phyloP scores from a whole-genome alignment of 2,888 invertebrate species.

The Caenorhabditis auriculariae region DNA sequence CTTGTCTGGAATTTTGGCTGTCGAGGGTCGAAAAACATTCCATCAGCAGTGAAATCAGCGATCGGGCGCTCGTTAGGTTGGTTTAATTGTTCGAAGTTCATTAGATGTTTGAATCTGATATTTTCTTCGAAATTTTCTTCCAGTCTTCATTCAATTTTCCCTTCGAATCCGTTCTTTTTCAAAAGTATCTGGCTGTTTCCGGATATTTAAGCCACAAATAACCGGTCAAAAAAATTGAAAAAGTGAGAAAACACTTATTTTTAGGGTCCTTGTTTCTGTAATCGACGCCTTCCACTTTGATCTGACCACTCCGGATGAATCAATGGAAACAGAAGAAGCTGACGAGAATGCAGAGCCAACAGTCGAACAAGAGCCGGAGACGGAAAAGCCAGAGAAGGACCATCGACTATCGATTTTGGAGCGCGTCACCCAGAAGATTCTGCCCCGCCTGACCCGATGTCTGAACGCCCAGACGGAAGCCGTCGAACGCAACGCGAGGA shows the following conservation, averaged over 20 bases:
- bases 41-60: conserved; percentile 75
- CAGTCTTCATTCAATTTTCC: conserved; percentile 3
- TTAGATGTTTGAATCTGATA: not conserved
- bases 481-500: conserved; percentile 26
- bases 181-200: not conserved
- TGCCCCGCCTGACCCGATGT: conserved; percentile 29
- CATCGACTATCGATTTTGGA: conserved; percentile 23
- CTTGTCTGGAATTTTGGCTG: conserved; percentile 79
- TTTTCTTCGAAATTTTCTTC: not conserved
- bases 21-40: conserved; percentile 73
- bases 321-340: conserved; percentile 3
- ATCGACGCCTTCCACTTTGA: conserved; percentile 91
- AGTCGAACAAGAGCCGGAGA: conserved; percentile 12
- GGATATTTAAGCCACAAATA: not conserved
- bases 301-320: conserved; percentile 37
- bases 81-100: not conserved
- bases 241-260: not conserved
- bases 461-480: conserved; percentile 22
- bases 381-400: conserved; percentile 7
- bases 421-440: conserved; percentile 19
- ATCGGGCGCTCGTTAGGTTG: conserved; percentile 70
- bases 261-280: conserved; percentile 70
- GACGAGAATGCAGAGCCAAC: conserved; percentile 1
- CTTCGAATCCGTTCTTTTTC: not conserved
- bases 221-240: not conserved